Percentiles rank a stretch among this genome's conserved stretches.
These are phyloP conservation scores for Myathropa florea DNA, from an alignment of 2,888 invertebrate genomes.

Conservation along the genomic window DNA sequence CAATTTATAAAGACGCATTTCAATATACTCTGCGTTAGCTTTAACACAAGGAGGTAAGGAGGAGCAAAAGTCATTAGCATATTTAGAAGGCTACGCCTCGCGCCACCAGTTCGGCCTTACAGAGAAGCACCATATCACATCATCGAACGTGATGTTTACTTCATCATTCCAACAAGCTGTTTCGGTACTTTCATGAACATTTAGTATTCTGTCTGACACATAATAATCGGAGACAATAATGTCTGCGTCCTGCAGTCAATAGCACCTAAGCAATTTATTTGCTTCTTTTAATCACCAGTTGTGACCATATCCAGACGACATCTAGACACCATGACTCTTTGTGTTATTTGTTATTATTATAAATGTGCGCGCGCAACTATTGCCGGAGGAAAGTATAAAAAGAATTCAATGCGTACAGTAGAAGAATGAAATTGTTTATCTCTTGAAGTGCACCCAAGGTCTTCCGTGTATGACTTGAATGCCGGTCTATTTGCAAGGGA, in stretches of 20 bases:
- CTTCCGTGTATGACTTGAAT: slow-evolving; percentile 57
- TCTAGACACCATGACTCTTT: slow-evolving; percentile 56
- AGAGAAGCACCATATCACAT: slow-evolving; percentile 32
- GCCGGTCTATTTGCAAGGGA: slow-evolving; percentile 40
- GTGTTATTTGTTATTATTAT: slow-evolving; percentile 42
- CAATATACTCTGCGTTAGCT: not conserved
- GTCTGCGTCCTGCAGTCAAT: slow-evolving; percentile 1
- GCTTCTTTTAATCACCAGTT: slow-evolving; percentile 25
- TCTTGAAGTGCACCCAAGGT: slow-evolving; percentile 43
- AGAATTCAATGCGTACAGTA: slow-evolving; percentile 30
- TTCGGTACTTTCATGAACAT: slow-evolving; percentile 9
- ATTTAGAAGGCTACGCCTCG: slow-evolving; percentile 47
- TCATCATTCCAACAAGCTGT: slow-evolving; percentile 35
- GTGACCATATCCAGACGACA: slow-evolving; percentile 57
- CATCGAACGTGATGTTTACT: slow-evolving; percentile 48
- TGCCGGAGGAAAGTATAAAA: slow-evolving; percentile 3
- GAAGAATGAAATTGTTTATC: slow-evolving; percentile 43
- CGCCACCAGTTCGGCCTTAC: slow-evolving; percentile 49
- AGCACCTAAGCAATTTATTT: slow-evolving; percentile 10
- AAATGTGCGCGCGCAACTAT: slow-evolving; percentile 36
- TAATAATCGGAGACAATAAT: slow-evolving; percentile 46
- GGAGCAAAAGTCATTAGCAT: slow-evolving; percentile 47
- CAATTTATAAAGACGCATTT: not conserved
- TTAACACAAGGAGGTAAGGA: slow-evolving; percentile 21
- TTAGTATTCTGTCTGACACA: slow-evolving; percentile 19